These are phyloP conservation scores for Epizoanthus scotinus DNA, from an alignment of 92 coral and sea anemone species.

Conservation along the genomic window DNA sequence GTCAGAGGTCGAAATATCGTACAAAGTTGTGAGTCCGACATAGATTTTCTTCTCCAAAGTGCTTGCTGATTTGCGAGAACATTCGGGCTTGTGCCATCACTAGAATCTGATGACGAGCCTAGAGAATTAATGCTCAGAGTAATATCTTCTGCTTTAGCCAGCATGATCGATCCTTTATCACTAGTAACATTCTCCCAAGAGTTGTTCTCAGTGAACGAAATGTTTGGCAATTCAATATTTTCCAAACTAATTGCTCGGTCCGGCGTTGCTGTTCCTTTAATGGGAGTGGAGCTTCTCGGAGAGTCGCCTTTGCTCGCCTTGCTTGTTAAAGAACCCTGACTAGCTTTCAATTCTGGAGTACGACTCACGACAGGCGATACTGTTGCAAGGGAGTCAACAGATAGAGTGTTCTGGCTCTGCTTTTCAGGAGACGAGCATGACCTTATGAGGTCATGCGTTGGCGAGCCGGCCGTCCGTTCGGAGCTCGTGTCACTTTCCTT, in stretches of 20 bases:
- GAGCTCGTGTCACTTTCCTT: background rate
- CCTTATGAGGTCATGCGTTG: background rate
- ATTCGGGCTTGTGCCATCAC: background rate
- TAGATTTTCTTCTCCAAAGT: constrained; percentile 23
- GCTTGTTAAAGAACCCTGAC: background rate
- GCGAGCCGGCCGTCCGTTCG: background rate
- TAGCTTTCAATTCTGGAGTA: background rate
- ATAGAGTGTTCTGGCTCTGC: background rate
- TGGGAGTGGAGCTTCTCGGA: background rate
- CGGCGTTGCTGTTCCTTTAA: background rate
- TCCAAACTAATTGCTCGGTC: background rate
- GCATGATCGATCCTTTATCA: background rate
- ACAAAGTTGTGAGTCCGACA: constrained; percentile 19
- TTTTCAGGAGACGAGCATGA: background rate
- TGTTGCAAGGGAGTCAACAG: constrained; percentile 4
- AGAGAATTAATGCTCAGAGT: background rate
- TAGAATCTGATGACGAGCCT: constrained; percentile 8
- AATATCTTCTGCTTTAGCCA: background rate
- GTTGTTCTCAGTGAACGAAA: constrained; percentile 19
- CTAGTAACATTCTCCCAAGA: constrained; percentile 7
- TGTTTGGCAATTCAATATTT: constrained; percentile 5
- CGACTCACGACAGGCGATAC: constrained; percentile 8
- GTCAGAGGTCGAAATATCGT: background rate
- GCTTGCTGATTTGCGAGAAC: background rate
- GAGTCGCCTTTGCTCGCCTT: background rate